Evolutionary conservation across 30 jellyfish, hydroid and myxozoan species (phyloP).

Genomic region (Cassiopea xamachana): DNA sequence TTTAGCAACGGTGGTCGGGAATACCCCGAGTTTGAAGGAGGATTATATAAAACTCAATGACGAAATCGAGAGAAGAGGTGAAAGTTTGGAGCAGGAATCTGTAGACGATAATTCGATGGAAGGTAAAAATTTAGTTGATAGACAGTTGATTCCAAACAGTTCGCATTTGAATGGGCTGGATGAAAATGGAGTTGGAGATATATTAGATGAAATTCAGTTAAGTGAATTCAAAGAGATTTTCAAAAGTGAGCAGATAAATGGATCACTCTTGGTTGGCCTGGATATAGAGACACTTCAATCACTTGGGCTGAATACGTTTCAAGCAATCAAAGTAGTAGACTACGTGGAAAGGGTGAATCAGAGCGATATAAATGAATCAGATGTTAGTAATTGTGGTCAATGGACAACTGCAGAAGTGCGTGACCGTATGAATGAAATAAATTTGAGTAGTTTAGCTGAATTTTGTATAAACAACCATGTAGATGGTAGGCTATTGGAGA

Average conservation of each 20-base stretch:
- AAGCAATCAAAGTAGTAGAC: constrained; percentile 49
- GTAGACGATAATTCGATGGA: too few relatives aligned
- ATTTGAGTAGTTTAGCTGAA: constrained; percentile 49
- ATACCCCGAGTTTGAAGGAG: too few relatives aligned
- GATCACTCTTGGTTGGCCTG: constrained; percentile 32
- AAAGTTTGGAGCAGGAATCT: too few relatives aligned
- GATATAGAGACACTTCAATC: constrained; percentile 27
- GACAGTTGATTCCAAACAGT: too few relatives aligned
- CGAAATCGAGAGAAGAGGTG: too few relatives aligned
- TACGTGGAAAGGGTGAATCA: constrained; percentile 73
- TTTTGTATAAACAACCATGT: constrained; percentile 59
- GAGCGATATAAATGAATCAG: constrained; percentile 8
- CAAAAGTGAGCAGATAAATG: constrained; percentile 69
- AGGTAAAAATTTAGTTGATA: too few relatives aligned
- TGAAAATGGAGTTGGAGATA: constrained; percentile 61
- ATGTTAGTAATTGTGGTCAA: neutral
- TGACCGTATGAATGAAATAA: constrained; percentile 24
- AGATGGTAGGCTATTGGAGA: constrained; percentile 64
- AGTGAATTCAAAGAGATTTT: constrained; percentile 36
- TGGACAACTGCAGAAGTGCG: constrained; percentile 63
- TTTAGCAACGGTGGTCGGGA: too few relatives aligned
- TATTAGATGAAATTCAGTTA: constrained; percentile 39
- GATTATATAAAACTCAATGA: too few relatives aligned
- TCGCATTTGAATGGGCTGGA: neutral
- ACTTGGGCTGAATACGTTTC: constrained; percentile 47